Evolutionary conservation across 2,113 vertebrate species (phyloP).

Genomic region (Pyxicephalus adspersus): DNA sequence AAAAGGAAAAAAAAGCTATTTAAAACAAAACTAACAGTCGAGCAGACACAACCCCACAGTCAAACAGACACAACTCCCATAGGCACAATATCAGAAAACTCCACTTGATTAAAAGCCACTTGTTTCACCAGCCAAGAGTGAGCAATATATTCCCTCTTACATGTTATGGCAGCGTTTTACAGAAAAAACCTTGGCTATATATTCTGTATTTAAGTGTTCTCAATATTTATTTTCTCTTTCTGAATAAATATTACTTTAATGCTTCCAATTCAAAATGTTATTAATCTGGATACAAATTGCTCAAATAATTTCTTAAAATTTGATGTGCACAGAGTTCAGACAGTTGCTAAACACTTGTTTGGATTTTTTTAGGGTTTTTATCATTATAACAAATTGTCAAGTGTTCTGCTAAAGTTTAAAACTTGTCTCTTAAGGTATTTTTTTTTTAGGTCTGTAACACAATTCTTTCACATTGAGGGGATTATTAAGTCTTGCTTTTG

Average conservation of each 20-base stretch:
- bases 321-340: background rate
- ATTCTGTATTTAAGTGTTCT: background rate
- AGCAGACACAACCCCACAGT: too few species aligned
- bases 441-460: constrained; percentile 1
- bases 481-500: background rate
- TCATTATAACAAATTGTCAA: constrained; percentile 17
- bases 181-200: too few species aligned
- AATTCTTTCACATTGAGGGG: background rate
- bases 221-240: background rate
- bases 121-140: too few species aligned
- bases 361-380: constrained; percentile 11
- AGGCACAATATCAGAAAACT: too few species aligned
- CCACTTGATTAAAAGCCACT: too few species aligned
- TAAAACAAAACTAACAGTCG: too few species aligned
- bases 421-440: constrained; percentile 1
- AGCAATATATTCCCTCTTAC: too few species aligned
- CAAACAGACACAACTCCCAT: too few species aligned
- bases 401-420: constrained; percentile 23
- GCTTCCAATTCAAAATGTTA: background rate
- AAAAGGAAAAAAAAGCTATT: too few species aligned
- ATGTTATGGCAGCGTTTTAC: too few species aligned
- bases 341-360: constrained; percentile 17
- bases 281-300: background rate
- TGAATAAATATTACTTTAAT: background rate
- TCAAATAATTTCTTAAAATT: background rate